A percentile compares a stretch with the other conserved stretches of the same genome.
Conservation (phyloP, 2,797 vertebrate genomes). For the Vireo griseus region DNA sequence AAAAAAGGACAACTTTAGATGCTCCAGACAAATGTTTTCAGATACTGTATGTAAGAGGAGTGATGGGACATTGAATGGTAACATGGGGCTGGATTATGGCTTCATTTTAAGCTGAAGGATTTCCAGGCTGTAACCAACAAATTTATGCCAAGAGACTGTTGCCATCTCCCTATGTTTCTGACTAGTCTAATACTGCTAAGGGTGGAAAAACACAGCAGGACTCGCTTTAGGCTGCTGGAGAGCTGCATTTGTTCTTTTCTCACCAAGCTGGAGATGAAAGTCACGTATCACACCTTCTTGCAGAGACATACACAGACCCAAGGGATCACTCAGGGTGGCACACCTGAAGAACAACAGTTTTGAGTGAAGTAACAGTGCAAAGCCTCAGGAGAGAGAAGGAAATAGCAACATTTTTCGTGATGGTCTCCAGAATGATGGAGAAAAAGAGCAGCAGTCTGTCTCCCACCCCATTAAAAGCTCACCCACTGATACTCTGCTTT, state of each 20-base stretch:
- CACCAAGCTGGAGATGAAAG: background rate
- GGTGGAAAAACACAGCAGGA: background rate
- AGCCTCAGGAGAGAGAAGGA: conserved; percentile 29
- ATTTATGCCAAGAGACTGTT: background rate
- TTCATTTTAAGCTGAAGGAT: background rate
- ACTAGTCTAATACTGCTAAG: background rate
- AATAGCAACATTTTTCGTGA: conserved; percentile 64
- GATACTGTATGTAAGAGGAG: background rate
- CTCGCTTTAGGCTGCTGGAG: background rate
- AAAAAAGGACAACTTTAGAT: background rate
- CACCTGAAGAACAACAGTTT: background rate
- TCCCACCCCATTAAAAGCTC: conserved; percentile 72
- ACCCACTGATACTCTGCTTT: conserved; percentile 70
- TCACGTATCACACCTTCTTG: background rate
- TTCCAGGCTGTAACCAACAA: background rate
- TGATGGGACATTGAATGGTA: background rate
- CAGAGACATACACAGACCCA: background rate
- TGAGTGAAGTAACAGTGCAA: conserved; percentile 3
- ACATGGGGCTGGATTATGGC: background rate
- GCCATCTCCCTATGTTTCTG: background rate
- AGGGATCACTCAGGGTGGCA: background rate
- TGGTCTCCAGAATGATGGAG: conserved; percentile 66
- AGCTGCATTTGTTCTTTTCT: background rate
- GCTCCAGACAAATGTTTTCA: background rate
- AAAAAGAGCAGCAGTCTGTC: conserved; percentile 68